Conservation (phyloP, 2,888 invertebrate species). For the Pristionchus maxplancki region DNA sequence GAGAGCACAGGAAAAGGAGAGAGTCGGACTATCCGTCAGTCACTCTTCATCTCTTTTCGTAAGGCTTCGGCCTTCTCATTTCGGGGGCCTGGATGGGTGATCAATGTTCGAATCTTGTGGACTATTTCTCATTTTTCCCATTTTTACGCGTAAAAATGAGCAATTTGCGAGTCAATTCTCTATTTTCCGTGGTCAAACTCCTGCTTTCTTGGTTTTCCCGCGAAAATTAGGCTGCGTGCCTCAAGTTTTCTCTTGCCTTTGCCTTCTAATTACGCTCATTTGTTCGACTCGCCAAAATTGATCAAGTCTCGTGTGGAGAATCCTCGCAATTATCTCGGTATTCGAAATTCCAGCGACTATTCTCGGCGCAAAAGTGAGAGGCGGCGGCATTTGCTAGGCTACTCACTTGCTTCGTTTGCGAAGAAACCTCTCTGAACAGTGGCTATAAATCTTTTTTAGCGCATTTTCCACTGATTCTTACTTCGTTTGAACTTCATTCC, state of each 20-base stretch:
- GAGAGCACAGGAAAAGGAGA: too few species aligned
- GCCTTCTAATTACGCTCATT: conserved; percentile 14
- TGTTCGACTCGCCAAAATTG: not conserved
- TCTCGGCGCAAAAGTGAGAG: not conserved
- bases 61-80: not conserved
- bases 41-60: too few species aligned
- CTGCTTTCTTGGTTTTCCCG: too few species aligned
- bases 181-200: too few species aligned
- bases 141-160: not conserved
- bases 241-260: not conserved
- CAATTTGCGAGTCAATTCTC: not conserved
- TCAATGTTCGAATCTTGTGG: too few species aligned
- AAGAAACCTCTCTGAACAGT: too few species aligned
- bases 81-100: too few species aligned
- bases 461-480: too few species aligned
- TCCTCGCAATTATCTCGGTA: not conserved
- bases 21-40: too few species aligned
- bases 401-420: not conserved
- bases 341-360: not conserved
- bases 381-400: not conserved
- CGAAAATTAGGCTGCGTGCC: not conserved
- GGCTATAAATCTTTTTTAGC: too few species aligned
- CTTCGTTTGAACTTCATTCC: too few species aligned
- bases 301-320: not conserved
- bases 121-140: too few species aligned